A percentile compares a stretch with the other conserved stretches of the same genome.
These are phyloP conservation scores for Eumeta japonica DNA, from an alignment of 1,140 invertebrate species.

Conservation along the genomic window DNA sequence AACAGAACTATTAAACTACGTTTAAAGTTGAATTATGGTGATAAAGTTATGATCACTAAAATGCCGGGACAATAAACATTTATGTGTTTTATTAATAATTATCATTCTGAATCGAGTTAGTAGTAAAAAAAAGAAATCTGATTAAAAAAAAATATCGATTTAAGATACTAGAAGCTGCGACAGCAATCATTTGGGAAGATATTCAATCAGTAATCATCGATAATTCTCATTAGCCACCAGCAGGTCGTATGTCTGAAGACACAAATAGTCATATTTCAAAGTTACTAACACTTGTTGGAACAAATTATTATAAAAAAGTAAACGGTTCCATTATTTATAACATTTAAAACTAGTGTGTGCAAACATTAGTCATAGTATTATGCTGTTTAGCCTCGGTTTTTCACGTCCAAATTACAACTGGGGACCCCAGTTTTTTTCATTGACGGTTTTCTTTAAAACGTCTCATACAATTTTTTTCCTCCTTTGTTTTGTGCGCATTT, in stretches of 20 bases:
- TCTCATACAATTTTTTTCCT: conserved; percentile 25
- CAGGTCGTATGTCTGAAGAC: conserved; percentile 25
- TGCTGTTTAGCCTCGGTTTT: conserved; percentile 31
- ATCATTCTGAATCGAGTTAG: conserved; percentile 10
- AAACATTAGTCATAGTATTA: conserved; percentile 39
- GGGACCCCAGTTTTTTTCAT: conserved; percentile 33
- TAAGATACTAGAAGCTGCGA: conserved; percentile 19
- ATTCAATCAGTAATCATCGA: conserved; percentile 26
- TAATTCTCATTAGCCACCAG: conserved; percentile 21
- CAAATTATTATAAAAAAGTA: conserved; percentile 26
- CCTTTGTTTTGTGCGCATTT: conserved; percentile 30
- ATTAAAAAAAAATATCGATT: conserved; percentile 15
- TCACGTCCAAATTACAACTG: conserved; percentile 28
- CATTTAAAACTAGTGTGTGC: conserved; percentile 28
- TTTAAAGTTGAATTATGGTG: conserved; percentile 18
- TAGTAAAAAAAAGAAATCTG: conserved; percentile 4
- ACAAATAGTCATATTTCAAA: conserved; percentile 25
- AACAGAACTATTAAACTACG: conserved; percentile 16
- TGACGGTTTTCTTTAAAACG: conserved; percentile 28
- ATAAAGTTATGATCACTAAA: conserved; percentile 16
- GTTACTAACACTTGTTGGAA: conserved; percentile 25
- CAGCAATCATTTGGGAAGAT: conserved; percentile 31
- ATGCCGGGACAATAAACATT: conserved; percentile 15
- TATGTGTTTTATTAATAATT: conserved; percentile 11
- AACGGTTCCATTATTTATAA: conserved; percentile 19